Conservation (phyloP, 2,797 vertebrate genomes). For the Manis javanica region DNA sequence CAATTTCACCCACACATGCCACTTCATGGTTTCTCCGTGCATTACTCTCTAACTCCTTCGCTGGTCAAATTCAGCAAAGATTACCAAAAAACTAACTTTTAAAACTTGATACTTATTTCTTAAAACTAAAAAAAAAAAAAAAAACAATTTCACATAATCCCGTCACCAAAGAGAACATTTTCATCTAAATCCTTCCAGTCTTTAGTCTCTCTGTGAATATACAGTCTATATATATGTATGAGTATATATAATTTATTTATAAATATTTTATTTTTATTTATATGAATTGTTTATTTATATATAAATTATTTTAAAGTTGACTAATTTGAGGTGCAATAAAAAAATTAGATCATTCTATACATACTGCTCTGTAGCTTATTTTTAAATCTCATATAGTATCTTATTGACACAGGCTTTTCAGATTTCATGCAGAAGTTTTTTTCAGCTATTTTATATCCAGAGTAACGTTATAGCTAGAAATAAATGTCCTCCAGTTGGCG, state of each 20-base stretch:
- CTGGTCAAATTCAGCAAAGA: not conserved
- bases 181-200: not conserved
- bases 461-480: not conserved
- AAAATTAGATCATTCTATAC: not conserved
- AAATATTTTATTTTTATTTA: no score
- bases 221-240: not conserved
- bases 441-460: not conserved
- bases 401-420: not conserved
- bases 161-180: not conserved
- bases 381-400: not conserved
- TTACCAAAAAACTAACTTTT: not conserved
- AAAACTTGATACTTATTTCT: not conserved
- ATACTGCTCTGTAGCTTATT: not conserved
- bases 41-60: not conserved
- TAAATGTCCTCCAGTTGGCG: not conserved
- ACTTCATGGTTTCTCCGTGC: not conserved
- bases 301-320: constrained; percentile 15
- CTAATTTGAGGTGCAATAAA: no score
- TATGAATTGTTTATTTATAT: no score
- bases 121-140: not conserved
- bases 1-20: no score
- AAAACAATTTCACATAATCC: not conserved
- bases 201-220: constrained; percentile 4
- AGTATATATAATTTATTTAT: no score
- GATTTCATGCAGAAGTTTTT: constrained; percentile 9